Conservation (phyloP, 1,140 invertebrate species). For the Drosophila azteca region DNA sequence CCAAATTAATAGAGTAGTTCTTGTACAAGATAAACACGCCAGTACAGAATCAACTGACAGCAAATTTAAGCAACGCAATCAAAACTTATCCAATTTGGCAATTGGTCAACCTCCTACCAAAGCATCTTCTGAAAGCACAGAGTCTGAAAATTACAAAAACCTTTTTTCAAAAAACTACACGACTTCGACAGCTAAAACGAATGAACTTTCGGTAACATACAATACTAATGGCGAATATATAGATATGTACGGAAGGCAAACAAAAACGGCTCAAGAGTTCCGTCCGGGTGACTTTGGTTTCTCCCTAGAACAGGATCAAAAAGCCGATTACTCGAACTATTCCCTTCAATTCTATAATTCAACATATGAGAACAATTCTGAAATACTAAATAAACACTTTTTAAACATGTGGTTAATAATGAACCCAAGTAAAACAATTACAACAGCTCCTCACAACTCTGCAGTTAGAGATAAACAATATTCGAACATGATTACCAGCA, state of each 20-base stretch:
- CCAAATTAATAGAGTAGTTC: conserved; percentile 22
- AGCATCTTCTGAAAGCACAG: too few relatives aligned
- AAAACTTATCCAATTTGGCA: too few relatives aligned
- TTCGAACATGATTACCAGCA: not conserved
- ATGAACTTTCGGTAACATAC: too few relatives aligned
- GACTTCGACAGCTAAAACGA: too few relatives aligned
- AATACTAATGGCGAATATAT: too few relatives aligned
- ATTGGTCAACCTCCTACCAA: too few relatives aligned
- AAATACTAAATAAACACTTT: too few relatives aligned
- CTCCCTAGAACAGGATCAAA: conserved; percentile 24
- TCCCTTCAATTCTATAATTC: conserved; percentile 1
- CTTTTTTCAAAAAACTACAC: too few relatives aligned
- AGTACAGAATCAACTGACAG: not conserved
- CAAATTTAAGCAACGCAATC: conserved; percentile 29
- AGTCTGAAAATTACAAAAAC: too few relatives aligned
- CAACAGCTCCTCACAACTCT: too few relatives aligned
- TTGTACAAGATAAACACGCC: not conserved
- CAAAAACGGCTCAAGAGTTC: not conserved
- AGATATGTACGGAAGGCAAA: not conserved
- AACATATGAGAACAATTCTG: not conserved
- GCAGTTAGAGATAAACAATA: too few relatives aligned
- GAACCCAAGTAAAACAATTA: not conserved
- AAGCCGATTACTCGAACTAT: conserved; percentile 24
- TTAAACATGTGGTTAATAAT: conserved; percentile 2
- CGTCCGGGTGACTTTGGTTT: not conserved